Base-by-base conservation (phyloP, 2,888 invertebrate genomes). In the Lydus trimaculatus region DNA sequence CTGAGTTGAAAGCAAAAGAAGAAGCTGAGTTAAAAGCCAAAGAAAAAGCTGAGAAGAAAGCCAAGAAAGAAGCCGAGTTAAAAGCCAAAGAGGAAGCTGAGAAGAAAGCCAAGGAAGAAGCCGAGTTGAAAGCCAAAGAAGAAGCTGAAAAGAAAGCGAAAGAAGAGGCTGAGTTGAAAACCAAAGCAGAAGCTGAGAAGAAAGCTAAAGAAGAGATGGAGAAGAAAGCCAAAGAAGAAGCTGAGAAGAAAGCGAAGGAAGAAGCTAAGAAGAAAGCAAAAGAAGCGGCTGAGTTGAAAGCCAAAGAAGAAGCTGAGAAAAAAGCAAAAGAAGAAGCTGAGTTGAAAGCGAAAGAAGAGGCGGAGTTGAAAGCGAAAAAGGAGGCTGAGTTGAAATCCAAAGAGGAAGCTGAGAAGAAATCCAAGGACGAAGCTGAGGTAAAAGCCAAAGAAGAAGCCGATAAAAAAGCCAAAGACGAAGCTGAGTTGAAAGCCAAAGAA, bases 361-460 rank as follows among this genome's bases (percentile, higher is more conserved):
- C 39, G 25, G 52, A 20, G 85, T 83, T 82, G 82, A 17, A 82
- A 77, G 73, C 85, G n/a, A n/a, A n/a, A n/a, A n/a, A n/a, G n/a
- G n/a, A n/a, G n/a, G n/a, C n/a, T n/a, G n/a, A n/a, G n/a, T n/a
- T n/a, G n/a, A n/a, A n/a, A n/a, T n/a, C n/a, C 84, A 77, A 85
- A 85, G 64, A 70, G 65, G 39, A 39, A 4, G 39, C 39, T 5
- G 71, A 71, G 72, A 69, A 59, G 61, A 66, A 72, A 63, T 67
- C 71, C 36, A 67, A 77, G 61, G 76, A 65, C 64, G 76, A 67
- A 48, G 71, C 74, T 61, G 66, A 69, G 63, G 62, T 75, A 60
- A 56, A 70, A 62, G 59, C 66, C 6, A 68, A 75, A 69, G 71
- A 76, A 48, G 64, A 75, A 65, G 70, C 69, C 31, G 66, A 66